Conservation (phyloP, 2,113 vertebrate species). For the Anser cygnoides region DNA sequence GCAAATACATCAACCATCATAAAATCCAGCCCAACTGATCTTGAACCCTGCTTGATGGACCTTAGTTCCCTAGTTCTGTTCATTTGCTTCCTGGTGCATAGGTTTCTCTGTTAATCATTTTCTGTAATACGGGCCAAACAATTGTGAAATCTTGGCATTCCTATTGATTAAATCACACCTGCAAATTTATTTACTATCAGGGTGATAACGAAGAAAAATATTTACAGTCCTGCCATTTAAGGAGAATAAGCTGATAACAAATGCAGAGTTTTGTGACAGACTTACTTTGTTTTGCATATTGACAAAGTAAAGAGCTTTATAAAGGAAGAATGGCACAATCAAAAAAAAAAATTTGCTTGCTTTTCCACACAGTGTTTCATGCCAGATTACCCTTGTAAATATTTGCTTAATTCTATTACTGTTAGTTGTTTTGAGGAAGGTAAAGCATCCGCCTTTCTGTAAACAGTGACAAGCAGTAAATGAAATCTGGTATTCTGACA, state of each 20-base stretch:
- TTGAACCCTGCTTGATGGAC: slow-evolving; percentile 36
- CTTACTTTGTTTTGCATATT: slow-evolving; percentile 19
- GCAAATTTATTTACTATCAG: slow-evolving; percentile 61
- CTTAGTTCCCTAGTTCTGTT: slow-evolving; percentile 27
- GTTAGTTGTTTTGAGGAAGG: neutral
- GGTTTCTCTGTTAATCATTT: slow-evolving; percentile 18
- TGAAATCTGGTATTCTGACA: neutral
- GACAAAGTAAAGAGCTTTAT: neutral
- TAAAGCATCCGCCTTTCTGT: neutral
- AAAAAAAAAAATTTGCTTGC: neutral
- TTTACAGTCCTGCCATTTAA: slow-evolving; percentile 53
- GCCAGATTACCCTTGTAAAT: neutral
- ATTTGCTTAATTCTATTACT: neutral
- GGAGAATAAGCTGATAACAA: slow-evolving; percentile 41
- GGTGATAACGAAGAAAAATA: slow-evolving; percentile 67
- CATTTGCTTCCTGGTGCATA: slow-evolving; percentile 17
- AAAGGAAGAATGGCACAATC: neutral
- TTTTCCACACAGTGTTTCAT: neutral
- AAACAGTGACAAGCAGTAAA: neutral
- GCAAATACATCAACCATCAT: slow-evolving; percentile 5
- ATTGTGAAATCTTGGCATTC: slow-evolving; percentile 50
- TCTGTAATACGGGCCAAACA: slow-evolving; percentile 18
- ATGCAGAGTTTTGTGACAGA: neutral
- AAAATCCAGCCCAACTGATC: slow-evolving; percentile 22
- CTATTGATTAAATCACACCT: slow-evolving; percentile 60